A percentile compares a stretch with the other conserved stretches of the same genome.
These are phyloP conservation scores for Nautilus pompilius DNA, from an alignment of 1,140 invertebrate genomes.

Conservation along the genomic window DNA sequence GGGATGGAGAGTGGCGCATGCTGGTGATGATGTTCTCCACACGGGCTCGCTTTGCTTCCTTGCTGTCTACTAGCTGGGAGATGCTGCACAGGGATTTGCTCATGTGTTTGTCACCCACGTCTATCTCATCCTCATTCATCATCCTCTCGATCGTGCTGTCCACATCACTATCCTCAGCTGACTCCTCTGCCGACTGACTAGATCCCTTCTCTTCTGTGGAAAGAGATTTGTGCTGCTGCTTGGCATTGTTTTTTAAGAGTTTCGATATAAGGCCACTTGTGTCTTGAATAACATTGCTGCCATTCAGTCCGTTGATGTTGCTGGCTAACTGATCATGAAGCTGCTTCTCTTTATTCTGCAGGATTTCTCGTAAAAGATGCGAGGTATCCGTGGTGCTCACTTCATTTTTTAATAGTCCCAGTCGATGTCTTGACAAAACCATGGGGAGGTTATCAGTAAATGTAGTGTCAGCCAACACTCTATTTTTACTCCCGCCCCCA, in stretches of 20 bases:
- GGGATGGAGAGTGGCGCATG: slow-evolving; percentile 79
- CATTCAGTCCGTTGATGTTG: slow-evolving; percentile 24
- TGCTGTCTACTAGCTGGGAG: slow-evolving; percentile 24
- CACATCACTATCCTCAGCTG: not conserved
- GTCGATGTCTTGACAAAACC: not conserved
- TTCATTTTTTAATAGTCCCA: not conserved
- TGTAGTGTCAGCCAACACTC: not conserved
- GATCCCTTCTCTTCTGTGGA: not conserved
- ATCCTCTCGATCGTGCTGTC: not conserved
- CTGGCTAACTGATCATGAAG: slow-evolving; percentile 17
- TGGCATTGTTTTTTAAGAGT: not conserved
- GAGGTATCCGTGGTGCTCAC: slow-evolving; percentile 39
- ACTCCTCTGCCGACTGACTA: not conserved
- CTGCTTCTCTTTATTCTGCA: slow-evolving; percentile 52
- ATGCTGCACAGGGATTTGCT: slow-evolving; percentile 32
- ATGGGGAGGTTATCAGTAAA: not conserved
- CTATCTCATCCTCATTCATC: slow-evolving; percentile 29
- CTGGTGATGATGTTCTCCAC: slow-evolving; percentile 92
- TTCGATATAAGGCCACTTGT: slow-evolving; percentile 1
- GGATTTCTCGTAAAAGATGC: slow-evolving; percentile 56
- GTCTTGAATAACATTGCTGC: slow-evolving; percentile 7
- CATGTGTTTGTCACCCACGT: slow-evolving; percentile 28
- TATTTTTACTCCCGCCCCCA: not conserved
- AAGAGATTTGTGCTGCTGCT: not conserved
- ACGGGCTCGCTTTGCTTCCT: slow-evolving; percentile 81